phyloP scores from a whole-genome alignment of 2,888 invertebrate genomes.

The Diaphora mendica region DNA sequence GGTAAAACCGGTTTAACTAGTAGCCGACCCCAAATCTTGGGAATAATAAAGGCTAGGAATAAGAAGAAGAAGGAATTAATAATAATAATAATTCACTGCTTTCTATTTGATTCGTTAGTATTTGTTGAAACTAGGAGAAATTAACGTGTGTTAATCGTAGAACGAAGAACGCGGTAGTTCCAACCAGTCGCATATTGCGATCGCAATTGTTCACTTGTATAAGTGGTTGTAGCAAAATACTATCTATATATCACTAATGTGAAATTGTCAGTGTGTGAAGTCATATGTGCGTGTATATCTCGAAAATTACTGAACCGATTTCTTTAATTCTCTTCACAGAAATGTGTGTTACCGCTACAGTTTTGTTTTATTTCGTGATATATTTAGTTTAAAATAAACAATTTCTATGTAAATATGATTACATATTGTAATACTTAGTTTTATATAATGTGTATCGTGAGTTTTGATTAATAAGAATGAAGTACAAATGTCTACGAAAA shows the following conservation, averaged over 20 bases:
- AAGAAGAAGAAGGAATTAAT: too few relatives aligned
- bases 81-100: too few relatives aligned
- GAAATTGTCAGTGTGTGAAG: background rate
- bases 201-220: constrained; percentile 5
- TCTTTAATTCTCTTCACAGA: background rate
- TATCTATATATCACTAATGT: background rate
- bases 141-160: background rate
- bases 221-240: background rate
- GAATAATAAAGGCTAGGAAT: too few relatives aligned
- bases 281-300: background rate
- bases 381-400: background rate
- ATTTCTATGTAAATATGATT: background rate
- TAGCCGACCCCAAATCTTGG: too few relatives aligned
- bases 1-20: too few relatives aligned
- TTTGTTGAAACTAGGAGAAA: constrained; percentile 8
- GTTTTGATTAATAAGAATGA: background rate
- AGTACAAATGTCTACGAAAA: constrained; percentile 2
- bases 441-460: background rate
- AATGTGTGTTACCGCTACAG: background rate
- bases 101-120: background rate
- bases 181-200: constrained; percentile 14
- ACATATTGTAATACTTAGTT: background rate
- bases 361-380: background rate
- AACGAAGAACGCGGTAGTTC: background rate
- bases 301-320: background rate